phyloP scores from a whole-genome alignment of 1,140 invertebrate species.

The Drosophila gunungcola region DNA sequence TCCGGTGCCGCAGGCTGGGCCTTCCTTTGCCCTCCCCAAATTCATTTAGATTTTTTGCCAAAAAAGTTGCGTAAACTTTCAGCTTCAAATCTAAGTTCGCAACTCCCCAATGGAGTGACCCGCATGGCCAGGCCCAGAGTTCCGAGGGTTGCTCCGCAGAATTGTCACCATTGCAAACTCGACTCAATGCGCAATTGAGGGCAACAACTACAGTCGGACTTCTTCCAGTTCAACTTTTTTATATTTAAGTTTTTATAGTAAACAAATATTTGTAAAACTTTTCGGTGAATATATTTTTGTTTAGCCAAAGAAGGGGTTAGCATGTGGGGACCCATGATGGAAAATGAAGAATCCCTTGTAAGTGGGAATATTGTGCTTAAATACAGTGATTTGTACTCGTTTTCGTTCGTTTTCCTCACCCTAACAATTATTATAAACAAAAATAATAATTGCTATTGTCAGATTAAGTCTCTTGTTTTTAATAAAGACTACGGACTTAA shows the following conservation, averaged over 20 bases:
- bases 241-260: background rate
- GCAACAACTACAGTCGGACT: slow-evolving; percentile 23
- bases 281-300: background rate
- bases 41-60: slow-evolving; percentile 43
- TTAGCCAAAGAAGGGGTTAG: background rate
- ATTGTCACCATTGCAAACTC: slow-evolving; percentile 53
- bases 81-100: slow-evolving; percentile 36
- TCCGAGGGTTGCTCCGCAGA: slow-evolving; percentile 42
- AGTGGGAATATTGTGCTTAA: too few relatives aligned
- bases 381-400: too few relatives aligned
- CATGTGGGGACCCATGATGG: too few relatives aligned
- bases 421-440: too few relatives aligned
- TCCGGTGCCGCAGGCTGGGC: slow-evolving; percentile 51
- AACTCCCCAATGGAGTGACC: slow-evolving; percentile 42
- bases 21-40: background rate
- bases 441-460: too few relatives aligned
- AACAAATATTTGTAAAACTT: too few relatives aligned
- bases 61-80: slow-evolving; percentile 57
- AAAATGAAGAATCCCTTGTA: too few relatives aligned
- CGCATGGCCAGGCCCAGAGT: slow-evolving; percentile 41
- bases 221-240: background rate
- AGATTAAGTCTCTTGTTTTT: too few relatives aligned
- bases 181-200: slow-evolving; percentile 66
- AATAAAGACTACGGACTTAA: too few relatives aligned
- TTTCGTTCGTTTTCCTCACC: too few relatives aligned